A percentile compares a stretch with the other conserved stretches of the same genome.
phyloP scores from a whole-genome alignment of 53 echinoderm and acorn worm genomes.

The Glandiceps talaboti region DNA sequence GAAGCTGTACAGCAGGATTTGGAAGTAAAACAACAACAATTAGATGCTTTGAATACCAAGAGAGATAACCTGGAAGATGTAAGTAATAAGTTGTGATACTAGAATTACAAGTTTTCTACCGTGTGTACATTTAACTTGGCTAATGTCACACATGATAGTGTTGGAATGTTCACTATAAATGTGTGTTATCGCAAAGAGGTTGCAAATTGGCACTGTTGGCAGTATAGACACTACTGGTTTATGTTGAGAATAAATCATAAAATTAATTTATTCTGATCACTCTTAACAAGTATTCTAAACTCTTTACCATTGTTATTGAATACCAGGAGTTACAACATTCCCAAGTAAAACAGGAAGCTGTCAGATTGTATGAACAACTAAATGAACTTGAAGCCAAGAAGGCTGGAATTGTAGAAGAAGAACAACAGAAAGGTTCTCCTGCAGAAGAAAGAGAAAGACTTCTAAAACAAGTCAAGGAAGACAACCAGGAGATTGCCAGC shows the following conservation, averaged over 20 bases:
- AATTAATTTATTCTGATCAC: too few relatives aligned
- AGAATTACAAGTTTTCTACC: too few relatives aligned
- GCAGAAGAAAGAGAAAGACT: constrained; percentile 79
- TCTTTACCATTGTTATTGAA: too few relatives aligned
- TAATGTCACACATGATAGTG: too few relatives aligned
- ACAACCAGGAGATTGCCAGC: constrained; percentile 84
- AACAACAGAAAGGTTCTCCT: constrained; percentile 67
- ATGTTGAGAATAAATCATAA: too few relatives aligned
- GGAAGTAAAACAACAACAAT: constrained; percentile 69
- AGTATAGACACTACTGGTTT: too few relatives aligned
- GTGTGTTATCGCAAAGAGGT: too few relatives aligned
- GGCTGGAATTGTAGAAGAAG: constrained; percentile 56
- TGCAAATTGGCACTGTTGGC: too few relatives aligned
- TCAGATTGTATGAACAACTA: constrained; percentile 72
- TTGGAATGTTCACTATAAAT: too few relatives aligned
- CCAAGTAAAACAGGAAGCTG: constrained; percentile 89
- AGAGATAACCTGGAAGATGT: constrained; percentile 87
- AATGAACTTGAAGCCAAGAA: constrained; percentile 91
- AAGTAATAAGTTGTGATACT: constrained; percentile 7
- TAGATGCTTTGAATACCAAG: constrained; percentile 77
- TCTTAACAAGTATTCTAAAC: too few relatives aligned
- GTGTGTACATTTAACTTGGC: too few relatives aligned
- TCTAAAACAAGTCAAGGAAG: constrained; percentile 86
- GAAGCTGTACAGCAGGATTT: constrained; percentile 38
- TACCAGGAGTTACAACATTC: constrained; percentile 81